These are phyloP conservation scores for Polydrusus cervinus DNA, from an alignment of 2,888 invertebrate species.

Conservation along the genomic window DNA sequence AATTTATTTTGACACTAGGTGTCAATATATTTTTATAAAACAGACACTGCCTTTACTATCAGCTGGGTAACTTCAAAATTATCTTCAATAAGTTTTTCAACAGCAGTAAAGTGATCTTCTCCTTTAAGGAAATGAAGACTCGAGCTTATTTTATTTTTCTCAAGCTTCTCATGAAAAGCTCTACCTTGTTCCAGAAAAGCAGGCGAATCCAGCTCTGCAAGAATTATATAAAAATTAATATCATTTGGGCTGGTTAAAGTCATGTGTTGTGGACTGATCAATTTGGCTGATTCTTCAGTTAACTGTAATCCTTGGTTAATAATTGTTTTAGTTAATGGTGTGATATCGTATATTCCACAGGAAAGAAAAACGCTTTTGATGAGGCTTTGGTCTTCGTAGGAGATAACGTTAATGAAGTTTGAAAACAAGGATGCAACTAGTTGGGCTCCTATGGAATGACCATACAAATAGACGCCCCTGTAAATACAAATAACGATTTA, in stretches of 20 bases:
- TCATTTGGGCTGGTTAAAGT: conserved; percentile 53
- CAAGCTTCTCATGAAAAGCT: conserved; percentile 72
- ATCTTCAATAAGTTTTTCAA: conserved; percentile 78
- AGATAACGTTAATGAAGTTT: conserved; percentile 63
- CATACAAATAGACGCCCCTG: conserved; percentile 83
- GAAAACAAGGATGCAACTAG: conserved; percentile 80
- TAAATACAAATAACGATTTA: conserved; percentile 58
- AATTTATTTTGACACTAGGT: too few species aligned
- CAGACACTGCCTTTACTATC: conserved; percentile 59
- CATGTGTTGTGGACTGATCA: conserved; percentile 67
- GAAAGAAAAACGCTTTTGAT: conserved; percentile 82
- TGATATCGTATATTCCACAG: conserved; percentile 85
- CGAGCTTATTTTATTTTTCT: conserved; percentile 73
- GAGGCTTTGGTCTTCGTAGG: conserved; percentile 59
- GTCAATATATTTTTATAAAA: not conserved
- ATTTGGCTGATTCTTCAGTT: conserved; percentile 73
- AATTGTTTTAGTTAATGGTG: conserved; percentile 78
- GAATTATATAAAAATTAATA: conserved; percentile 71
- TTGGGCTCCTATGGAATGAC: conserved; percentile 92
- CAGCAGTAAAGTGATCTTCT: conserved; percentile 85
- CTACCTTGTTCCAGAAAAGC: conserved; percentile 78
- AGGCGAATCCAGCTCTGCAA: conserved; percentile 82
- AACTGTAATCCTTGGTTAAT: conserved; percentile 81
- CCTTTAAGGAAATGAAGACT: conserved; percentile 73
- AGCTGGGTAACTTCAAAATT: conserved; percentile 72